Conservation (phyloP, 2,797 vertebrate genomes). For the Cyclopterus lumpus region DNA sequence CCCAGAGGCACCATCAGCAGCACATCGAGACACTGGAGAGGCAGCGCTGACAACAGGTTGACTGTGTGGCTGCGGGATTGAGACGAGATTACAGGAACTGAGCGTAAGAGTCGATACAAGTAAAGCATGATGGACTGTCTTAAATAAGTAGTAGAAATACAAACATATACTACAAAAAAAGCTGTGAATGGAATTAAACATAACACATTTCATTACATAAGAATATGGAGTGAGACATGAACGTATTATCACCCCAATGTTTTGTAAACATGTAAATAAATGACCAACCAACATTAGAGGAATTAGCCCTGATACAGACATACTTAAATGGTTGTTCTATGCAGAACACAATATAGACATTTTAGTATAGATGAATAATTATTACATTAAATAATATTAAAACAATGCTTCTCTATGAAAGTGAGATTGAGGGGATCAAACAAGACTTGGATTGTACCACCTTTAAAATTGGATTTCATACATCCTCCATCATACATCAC, state of each 20-base stretch:
- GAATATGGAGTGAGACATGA: not conserved
- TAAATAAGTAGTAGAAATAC: not conserved
- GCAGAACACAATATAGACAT: not conserved
- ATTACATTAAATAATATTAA: not conserved
- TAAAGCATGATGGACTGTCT: not conserved
- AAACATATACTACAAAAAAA: not conserved
- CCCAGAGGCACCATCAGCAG: conserved; percentile 70
- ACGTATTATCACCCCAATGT: not conserved
- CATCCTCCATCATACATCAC: not conserved
- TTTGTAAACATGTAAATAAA: not conserved
- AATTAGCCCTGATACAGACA: not conserved
- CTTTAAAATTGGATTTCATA: not conserved
- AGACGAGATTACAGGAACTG: conserved; percentile 1
- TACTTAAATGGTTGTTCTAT: not conserved
- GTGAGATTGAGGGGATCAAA: not conserved
- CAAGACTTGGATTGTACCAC: not conserved
- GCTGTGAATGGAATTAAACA: not conserved
- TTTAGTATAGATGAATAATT: not conserved
- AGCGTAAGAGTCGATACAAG: not conserved
- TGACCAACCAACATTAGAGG: not conserved
- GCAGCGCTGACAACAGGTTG: conserved; percentile 83
- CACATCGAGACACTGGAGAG: conserved; percentile 83
- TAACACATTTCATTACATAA: not conserved
- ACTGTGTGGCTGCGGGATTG: conserved; percentile 76
- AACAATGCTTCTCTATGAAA: not conserved